phyloP scores from a whole-genome alignment of 2,888 invertebrate species.

The Leptura quadrifasciata region DNA sequence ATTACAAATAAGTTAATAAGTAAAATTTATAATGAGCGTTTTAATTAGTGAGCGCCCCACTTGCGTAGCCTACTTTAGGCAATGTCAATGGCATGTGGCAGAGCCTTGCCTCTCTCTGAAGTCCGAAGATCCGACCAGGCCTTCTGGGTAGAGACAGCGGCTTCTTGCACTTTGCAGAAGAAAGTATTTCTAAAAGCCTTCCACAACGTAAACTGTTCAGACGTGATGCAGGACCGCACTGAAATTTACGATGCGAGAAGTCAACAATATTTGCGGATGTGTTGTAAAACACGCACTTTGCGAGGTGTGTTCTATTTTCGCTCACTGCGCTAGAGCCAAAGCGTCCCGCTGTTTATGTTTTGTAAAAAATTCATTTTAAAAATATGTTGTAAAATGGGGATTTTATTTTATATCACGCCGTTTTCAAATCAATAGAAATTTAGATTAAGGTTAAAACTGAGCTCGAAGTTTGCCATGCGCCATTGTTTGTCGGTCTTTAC shows the following conservation, averaged over 20 bases:
- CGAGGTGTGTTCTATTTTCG: no score
- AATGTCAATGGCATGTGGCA: slow-evolving; percentile 69
- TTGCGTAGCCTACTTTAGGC: slow-evolving; percentile 65
- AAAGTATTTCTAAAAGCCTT: slow-evolving; percentile 34
- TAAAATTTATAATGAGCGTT: slow-evolving; percentile 54
- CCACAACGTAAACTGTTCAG: neutral
- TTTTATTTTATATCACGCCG: no score
- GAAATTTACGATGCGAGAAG: neutral
- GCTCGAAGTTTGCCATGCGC: no score
- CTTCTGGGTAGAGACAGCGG: slow-evolving; percentile 38
- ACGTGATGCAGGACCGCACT: slow-evolving; percentile 12
- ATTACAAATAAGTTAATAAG: slow-evolving; percentile 40
- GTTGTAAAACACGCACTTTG: no score
- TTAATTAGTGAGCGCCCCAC: slow-evolving; percentile 65
- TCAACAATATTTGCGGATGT: neutral
- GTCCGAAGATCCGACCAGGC: slow-evolving; percentile 1
- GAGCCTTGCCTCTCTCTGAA: slow-evolving; percentile 36
- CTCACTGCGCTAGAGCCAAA: no score
- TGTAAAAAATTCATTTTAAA: no score
- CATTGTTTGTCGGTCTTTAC: no score
- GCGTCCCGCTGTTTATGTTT: no score
- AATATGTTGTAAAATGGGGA: no score
- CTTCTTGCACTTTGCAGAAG: slow-evolving; percentile 25
- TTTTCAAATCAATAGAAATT: no score
- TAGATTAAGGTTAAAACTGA: no score